Conservation (phyloP, 1,140 invertebrate genomes). For the Calycopis cecrops region DNA sequence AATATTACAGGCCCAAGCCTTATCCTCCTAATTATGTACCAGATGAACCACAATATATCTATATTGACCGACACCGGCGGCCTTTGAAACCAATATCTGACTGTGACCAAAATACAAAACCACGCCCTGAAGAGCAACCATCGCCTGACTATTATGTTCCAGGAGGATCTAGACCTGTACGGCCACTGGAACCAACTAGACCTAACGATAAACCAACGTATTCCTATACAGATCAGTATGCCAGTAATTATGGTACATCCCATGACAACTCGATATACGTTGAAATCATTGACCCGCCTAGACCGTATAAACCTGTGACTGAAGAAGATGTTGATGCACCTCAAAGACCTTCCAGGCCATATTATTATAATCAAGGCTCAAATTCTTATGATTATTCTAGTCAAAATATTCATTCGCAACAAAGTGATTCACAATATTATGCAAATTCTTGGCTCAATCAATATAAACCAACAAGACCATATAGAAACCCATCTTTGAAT, state of each 20-base stretch:
- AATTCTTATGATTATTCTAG: constrained; percentile 26
- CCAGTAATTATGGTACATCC: constrained; percentile 46
- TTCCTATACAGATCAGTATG: constrained; percentile 46
- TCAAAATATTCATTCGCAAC: constrained; percentile 37
- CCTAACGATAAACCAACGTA: constrained; percentile 41
- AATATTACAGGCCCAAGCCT: constrained; percentile 43
- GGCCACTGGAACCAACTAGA: constrained; percentile 38
- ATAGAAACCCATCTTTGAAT: constrained; percentile 3
- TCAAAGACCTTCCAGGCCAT: not conserved
- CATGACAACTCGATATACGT: constrained; percentile 55
- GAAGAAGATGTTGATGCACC: constrained; percentile 28
- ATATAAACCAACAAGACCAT: constrained; percentile 13
- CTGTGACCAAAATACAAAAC: constrained; percentile 19
- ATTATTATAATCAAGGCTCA: constrained; percentile 18
- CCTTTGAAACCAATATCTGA: constrained; percentile 29
- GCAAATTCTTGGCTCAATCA: constrained; percentile 30
- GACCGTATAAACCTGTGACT: constrained; percentile 22
- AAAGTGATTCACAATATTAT: constrained; percentile 35
- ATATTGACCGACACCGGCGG: constrained; percentile 49
- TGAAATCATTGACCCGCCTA: constrained; percentile 57
- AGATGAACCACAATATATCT: constrained; percentile 29
- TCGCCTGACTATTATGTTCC: not conserved
- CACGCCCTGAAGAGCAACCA: constrained; percentile 25
- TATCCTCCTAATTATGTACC: constrained; percentile 27
- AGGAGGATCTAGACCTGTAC: constrained; percentile 26